A percentile compares a stretch with the other conserved stretches of the same genome.
Conservation (phyloP, 2,888 invertebrate genomes). For the Brachyopa scutellaris region DNA sequence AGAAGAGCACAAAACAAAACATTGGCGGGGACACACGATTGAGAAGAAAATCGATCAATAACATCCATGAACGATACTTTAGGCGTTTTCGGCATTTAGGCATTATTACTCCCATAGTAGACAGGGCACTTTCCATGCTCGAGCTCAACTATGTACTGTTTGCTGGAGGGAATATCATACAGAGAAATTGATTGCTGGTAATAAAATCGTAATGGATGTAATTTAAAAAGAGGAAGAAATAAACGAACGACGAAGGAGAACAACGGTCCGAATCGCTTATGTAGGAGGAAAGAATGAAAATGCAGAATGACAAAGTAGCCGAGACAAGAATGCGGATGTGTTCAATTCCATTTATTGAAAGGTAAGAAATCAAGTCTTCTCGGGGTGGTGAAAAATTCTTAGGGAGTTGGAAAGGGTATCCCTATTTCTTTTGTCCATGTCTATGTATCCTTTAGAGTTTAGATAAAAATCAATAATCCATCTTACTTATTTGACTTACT, state of each 20-base stretch:
- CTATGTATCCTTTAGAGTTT: no score
- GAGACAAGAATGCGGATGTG: conserved; percentile 34
- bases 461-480: no score
- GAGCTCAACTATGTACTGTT: no score
- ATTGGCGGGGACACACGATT: conserved; percentile 7
- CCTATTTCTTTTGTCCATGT: no score
- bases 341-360: conserved; percentile 34
- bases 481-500: no score
- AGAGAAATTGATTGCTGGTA: conserved; percentile 62
- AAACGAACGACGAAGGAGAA: neutral
- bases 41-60: conserved; percentile 57
- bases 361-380: conserved; percentile 50
- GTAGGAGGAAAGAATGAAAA: conserved; percentile 1
- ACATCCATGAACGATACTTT: conserved; percentile 47
- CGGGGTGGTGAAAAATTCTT: no score
- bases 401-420: no score
- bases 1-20: neutral
- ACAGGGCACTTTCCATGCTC: no score
- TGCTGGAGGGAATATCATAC: conserved; percentile 58
- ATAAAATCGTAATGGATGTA: conserved; percentile 64
- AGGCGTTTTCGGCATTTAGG: conserved; percentile 56
- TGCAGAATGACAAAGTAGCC: conserved; percentile 39
- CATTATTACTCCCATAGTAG: conserved; percentile 41
- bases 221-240: conserved; percentile 46
- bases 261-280: conserved; percentile 11